These are phyloP conservation scores for Aromia moschata DNA, from an alignment of 2,888 invertebrate genomes.

Conservation along the genomic window DNA sequence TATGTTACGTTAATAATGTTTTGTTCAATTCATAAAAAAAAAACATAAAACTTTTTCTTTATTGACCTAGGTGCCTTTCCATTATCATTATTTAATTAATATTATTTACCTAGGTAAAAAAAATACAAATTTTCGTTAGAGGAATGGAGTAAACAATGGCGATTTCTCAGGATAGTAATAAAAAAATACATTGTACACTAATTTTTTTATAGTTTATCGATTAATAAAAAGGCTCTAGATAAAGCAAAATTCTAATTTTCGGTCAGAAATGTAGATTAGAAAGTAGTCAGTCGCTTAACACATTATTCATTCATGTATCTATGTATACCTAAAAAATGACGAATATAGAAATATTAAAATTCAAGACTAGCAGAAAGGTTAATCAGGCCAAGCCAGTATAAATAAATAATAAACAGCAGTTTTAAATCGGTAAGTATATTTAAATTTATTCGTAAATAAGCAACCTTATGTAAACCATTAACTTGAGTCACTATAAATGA, in stretches of 20 bases:
- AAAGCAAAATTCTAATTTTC: not conserved
- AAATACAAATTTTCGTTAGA: too few species aligned
- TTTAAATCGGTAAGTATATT: not conserved
- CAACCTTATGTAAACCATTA: not conserved
- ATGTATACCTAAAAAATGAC: not conserved
- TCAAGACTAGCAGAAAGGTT: not conserved
- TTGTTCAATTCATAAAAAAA: too few species aligned
- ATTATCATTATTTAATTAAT: too few species aligned
- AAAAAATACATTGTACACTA: not conserved
- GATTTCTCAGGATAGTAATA: not conserved
- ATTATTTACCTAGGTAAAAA: too few species aligned
- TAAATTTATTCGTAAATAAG: constrained; percentile 3
- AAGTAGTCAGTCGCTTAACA: not conserved
- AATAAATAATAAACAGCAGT: not conserved
- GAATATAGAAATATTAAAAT: constrained; percentile 1
- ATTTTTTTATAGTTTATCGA: not conserved
- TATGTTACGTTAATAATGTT: too few species aligned
- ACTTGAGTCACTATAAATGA: too few species aligned
- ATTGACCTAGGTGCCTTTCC: too few species aligned
- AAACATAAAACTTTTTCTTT: too few species aligned
- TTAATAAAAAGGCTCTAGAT: not conserved
- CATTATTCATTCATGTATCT: constrained; percentile 3
- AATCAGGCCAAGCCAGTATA: not conserved
- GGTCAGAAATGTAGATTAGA: not conserved
- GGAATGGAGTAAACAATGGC: not conserved